phyloP scores from a whole-genome alignment of 2,797 vertebrate genomes.

The Gobio occitaniae region DNA sequence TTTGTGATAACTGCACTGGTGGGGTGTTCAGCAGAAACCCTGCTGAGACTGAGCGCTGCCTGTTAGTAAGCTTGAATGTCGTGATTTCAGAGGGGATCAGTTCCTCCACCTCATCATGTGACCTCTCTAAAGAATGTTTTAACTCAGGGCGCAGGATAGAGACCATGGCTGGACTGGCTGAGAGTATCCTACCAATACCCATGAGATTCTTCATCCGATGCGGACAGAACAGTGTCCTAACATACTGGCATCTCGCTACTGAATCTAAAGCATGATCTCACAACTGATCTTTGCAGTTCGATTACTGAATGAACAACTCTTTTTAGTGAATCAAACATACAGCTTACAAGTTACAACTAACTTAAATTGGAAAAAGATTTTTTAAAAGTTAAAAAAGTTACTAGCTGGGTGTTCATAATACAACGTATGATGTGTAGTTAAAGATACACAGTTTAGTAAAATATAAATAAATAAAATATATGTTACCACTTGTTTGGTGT shows the following conservation, averaged over 20 bases:
- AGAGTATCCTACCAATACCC: background rate
- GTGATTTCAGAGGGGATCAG: constrained; percentile 6
- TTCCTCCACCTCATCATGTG: constrained; percentile 29
- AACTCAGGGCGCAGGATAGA: background rate
- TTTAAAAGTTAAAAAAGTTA: background rate
- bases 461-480: background rate
- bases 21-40: constrained; percentile 1
- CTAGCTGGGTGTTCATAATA: background rate
- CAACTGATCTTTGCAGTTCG: background rate
- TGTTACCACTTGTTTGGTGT: no score
- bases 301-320: background rate
- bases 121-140: constrained; percentile 5
- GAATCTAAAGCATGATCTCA: background rate
- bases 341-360: background rate
- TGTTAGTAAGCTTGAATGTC: constrained; percentile 1
- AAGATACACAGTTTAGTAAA: no score
- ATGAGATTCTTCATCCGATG: background rate
- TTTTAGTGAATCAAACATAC: background rate
- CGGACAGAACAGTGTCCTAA: background rate
- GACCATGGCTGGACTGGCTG: background rate
- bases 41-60: constrained; percentile 10
- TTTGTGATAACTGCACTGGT: constrained; percentile 2
- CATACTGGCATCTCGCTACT: background rate
- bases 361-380: background rate
- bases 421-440: background rate